These are phyloP conservation scores for Endomychus coccineus DNA, from an alignment of 2,888 invertebrate species.

Conservation along the genomic window DNA sequence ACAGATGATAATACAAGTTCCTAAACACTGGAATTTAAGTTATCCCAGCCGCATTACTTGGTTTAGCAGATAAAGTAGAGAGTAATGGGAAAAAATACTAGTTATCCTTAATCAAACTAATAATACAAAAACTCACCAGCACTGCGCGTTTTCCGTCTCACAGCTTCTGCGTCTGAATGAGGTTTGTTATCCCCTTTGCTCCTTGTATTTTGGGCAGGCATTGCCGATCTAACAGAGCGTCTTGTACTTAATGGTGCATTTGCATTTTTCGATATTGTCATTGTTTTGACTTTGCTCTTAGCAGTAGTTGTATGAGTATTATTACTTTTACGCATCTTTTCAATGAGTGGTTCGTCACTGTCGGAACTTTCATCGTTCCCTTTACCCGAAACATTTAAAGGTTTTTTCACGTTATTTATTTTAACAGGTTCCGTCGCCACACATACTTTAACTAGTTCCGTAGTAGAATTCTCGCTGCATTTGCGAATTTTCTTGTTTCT, in stretches of 20 bases:
- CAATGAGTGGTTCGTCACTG: conserved; percentile 72
- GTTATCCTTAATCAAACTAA: too few species aligned
- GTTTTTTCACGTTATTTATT: conserved; percentile 40
- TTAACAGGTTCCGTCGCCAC: conserved; percentile 32
- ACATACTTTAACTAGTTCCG: conserved; percentile 25
- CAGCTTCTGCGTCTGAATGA: conserved; percentile 33
- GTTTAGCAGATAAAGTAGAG: too few species aligned
- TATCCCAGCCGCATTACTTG: too few species aligned
- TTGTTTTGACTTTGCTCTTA: conserved; percentile 21
- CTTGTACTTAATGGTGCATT: conserved; percentile 32
- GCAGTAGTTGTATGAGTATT: conserved; percentile 15
- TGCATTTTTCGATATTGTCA: conserved; percentile 11
- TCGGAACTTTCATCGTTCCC: conserved; percentile 62
- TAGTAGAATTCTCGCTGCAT: conserved; percentile 54
- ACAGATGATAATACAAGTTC: too few species aligned
- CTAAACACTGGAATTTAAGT: too few species aligned
- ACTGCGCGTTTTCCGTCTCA: conserved; percentile 59
- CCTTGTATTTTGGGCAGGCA: conserved; percentile 38
- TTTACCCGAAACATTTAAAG: conserved; percentile 21
- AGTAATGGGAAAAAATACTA: too few species aligned
- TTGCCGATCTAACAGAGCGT: conserved; percentile 36
- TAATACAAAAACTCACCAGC: conserved; percentile 58
- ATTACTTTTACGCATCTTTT: conserved; percentile 53
- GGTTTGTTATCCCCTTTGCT: conserved; percentile 37
- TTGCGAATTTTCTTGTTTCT: conserved; percentile 45